Evolutionary conservation across 2,797 vertebrate species (phyloP), one percentile per base, ranked within the genome.

Genomic region (Liparis tanakae): DNA sequence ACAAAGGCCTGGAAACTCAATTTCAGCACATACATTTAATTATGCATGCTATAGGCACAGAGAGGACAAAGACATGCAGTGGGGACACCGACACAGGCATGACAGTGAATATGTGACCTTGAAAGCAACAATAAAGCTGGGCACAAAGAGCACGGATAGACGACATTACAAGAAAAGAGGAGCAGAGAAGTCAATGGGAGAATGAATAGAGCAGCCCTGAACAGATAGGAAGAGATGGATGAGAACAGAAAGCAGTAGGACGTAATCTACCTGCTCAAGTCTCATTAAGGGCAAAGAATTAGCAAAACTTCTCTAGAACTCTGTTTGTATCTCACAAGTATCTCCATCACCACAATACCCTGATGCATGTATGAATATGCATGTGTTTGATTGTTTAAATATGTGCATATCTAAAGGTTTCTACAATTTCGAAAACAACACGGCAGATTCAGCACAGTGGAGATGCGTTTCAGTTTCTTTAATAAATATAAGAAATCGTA

Each of bases 1-100:
- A 86, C 70, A 78, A 87, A 74, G 62, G 70, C 82, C 72, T 79
- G 78, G 78, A 87, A 87, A 88, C 81, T 76, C 56, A 67, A 76
- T 87, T 88, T 87, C 63, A 86, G 46, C 74, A 73, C 75, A 84
- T 77, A 73, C 77, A 85, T 81, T 81, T 56, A 72, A 80, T 82
- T 77, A 84, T 82, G 54, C 61, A 88, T 55, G 64, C 57, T 61
- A 65, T 64, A 54, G 48, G 67, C 44, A 74, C 77, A 76, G 12
- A 59, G 70, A 67, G 67, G 63, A 82, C 76, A 80, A 51, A 73
- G 71, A 72, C 62, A 37, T 10, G 56, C 59, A 76, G 57, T 30
- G 54, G 30, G 43, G 30, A 65, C 13, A 46, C 60, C 67, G 56
- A 84, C 62, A 82, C 34, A 56, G 41, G 61, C 53, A 51, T 25